Evolutionary conservation across 2,797 vertebrate species (phyloP).

Genomic region (Otolemur crassicaudatus): DNA sequence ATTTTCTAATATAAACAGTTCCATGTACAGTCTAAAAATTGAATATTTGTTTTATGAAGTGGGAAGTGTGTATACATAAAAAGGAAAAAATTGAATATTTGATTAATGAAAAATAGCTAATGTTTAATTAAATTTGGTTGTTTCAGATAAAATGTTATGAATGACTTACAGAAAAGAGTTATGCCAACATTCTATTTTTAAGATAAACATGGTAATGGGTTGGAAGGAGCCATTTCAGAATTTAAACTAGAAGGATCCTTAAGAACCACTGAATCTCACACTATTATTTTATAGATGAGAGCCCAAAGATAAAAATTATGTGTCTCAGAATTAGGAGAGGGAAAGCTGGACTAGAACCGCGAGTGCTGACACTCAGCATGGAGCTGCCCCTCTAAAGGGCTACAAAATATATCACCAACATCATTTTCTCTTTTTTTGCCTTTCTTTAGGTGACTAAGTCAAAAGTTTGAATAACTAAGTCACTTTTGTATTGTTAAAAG

Average conservation of each 20-base stretch:
- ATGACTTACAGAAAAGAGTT: neutral
- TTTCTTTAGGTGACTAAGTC: neutral
- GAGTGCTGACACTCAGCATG: neutral
- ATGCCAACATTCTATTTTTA: slow-evolving; percentile 5
- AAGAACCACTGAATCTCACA: neutral
- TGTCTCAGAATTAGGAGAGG: neutral
- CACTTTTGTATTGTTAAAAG: neutral
- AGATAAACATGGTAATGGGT: neutral
- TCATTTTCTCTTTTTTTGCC: neutral
- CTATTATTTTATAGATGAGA: neutral
- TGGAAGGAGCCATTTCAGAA: neutral
- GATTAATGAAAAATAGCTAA: neutral
- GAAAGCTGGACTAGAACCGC: neutral
- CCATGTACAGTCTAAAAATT: neutral
- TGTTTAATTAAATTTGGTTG: neutral
- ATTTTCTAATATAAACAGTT: neutral
- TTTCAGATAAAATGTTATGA: neutral
- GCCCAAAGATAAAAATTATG: neutral
- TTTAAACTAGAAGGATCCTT: neutral
- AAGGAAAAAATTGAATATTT: neutral
- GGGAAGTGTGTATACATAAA: neutral
- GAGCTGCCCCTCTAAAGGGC: neutral
- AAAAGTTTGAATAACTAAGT: neutral
- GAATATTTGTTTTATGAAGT: neutral
- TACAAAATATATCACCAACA: neutral